Conservation (phyloP, 2,888 invertebrate genomes). For the Xestobium rufovillosum region DNA sequence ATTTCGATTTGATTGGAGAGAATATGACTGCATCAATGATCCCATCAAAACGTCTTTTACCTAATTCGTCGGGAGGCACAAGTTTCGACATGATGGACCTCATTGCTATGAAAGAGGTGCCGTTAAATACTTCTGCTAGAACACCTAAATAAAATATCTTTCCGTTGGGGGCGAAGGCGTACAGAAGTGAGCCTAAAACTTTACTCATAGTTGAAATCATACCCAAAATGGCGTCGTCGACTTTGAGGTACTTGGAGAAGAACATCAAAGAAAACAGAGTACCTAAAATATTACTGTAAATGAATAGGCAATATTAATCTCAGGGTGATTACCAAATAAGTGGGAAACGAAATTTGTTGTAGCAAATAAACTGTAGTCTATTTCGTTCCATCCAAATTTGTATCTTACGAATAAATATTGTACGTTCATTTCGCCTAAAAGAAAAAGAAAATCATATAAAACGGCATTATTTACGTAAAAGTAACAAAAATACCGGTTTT, state of each 20-base stretch:
- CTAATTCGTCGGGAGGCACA: conserved; percentile 50
- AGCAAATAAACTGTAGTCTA: conserved; percentile 72
- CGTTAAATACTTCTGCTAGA: conserved; percentile 44
- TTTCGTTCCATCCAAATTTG: conserved; percentile 76
- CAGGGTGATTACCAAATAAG: conserved; percentile 62
- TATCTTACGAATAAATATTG: conserved; percentile 72
- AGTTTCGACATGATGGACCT: conserved; percentile 51
- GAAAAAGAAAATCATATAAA: conserved; percentile 22
- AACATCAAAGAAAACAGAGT: conserved; percentile 70
- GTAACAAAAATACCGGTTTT: too few relatives aligned
- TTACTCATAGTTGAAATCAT: conserved; percentile 74
- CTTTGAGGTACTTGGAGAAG: conserved; percentile 66
- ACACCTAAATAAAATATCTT: conserved; percentile 37
- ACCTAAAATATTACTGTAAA: conserved; percentile 47
- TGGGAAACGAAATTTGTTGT: conserved; percentile 72
- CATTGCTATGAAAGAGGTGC: conserved; percentile 50
- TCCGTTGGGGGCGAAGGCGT: conserved; percentile 66
- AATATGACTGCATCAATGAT: too few relatives aligned
- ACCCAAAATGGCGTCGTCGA: conserved; percentile 74
- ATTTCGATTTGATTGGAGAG: too few relatives aligned
- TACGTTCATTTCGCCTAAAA: conserved; percentile 72
- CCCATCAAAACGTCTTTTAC: too few relatives aligned
- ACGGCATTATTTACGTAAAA: too few relatives aligned
- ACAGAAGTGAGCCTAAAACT: conserved; percentile 69
- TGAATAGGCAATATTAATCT: conserved; percentile 47